A percentile compares a stretch with the other conserved stretches of the same genome.
These are phyloP conservation scores for Characodon lateralis DNA, from an alignment of 2,797 vertebrate species.

Conservation along the genomic window DNA sequence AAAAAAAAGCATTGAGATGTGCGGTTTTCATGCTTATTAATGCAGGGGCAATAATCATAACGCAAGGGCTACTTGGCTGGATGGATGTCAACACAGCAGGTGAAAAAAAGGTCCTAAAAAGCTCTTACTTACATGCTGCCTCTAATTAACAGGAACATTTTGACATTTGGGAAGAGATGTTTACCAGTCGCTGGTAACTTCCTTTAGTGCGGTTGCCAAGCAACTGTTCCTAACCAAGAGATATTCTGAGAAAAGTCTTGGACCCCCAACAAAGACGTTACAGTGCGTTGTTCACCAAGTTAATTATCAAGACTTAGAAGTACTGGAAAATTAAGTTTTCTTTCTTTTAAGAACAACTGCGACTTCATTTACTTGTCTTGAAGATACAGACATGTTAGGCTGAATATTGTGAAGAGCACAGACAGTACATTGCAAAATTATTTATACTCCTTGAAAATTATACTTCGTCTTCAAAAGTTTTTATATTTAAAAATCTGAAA, in stretches of 20 bases:
- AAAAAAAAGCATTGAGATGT: background rate
- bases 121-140: conserved; percentile 5
- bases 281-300: background rate
- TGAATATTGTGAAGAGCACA: background rate
- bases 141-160: conserved; percentile 24
- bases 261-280: conserved; percentile 12
- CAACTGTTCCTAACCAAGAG: conserved; percentile 17
- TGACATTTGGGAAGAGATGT: conserved; percentile 30
- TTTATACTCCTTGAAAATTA: too few relatives aligned
- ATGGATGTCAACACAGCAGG: background rate
- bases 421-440: too few relatives aligned
- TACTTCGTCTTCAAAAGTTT: too few relatives aligned
- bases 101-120: background rate
- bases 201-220: conserved; percentile 25
- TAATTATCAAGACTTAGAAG: conserved; percentile 6
- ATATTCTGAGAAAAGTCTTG: conserved; percentile 8
- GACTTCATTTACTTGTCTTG: conserved; percentile 2
- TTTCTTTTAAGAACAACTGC: background rate
- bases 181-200: conserved; percentile 9
- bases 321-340: background rate
- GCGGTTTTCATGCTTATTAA: background rate
- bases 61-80: background rate
- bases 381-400: background rate
- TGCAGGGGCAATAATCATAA: background rate
- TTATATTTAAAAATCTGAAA: too few relatives aligned